Percentiles rank a stretch among this genome's conserved stretches.
phyloP scores from a whole-genome alignment of 2,797 vertebrate species.

The Melanotaenia boesemani region DNA sequence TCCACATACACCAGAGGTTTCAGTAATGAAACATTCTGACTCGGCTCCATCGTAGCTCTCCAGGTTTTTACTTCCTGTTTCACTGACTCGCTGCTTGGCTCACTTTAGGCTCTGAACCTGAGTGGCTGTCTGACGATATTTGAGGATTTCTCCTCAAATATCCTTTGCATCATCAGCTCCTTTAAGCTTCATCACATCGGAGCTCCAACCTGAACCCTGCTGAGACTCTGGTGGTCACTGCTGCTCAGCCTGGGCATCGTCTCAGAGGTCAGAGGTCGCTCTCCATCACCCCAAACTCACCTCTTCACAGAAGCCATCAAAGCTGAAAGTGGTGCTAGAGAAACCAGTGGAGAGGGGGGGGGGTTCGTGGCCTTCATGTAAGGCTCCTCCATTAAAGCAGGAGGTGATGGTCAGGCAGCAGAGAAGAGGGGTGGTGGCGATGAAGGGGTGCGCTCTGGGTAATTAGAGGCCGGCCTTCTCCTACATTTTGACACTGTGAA shows the following conservation, averaged over 20 bases:
- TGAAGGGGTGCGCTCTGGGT: slow-evolving; percentile 67
- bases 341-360: slow-evolving; percentile 25
- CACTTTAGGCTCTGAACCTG: too few species aligned
- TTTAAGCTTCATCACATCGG: too few species aligned
- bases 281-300: slow-evolving; percentile 48
- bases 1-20: too few species aligned
- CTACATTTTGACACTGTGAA: slow-evolving; percentile 68
- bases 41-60: too few species aligned
- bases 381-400: slow-evolving; percentile 53
- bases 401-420: slow-evolving; percentile 46
- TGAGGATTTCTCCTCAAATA: too few species aligned
- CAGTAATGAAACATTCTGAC: too few species aligned
- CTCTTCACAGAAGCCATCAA: slow-evolving; percentile 39
- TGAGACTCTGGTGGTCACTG: too few species aligned
- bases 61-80: too few species aligned
- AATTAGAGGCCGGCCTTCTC: slow-evolving; percentile 76
- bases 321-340: slow-evolving; percentile 42
- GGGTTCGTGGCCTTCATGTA: slow-evolving; percentile 67
- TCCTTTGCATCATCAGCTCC: too few species aligned
- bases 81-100: too few species aligned
- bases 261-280: slow-evolving; percentile 42
- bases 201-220: too few species aligned
- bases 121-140: too few species aligned
- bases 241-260: not conserved
- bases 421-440: not conserved